Evolutionary conservation across 2,797 vertebrate genomes (phyloP), one percentile per base, ranked within the genome.

Genomic region (Leucoraja ocellata): DNA sequence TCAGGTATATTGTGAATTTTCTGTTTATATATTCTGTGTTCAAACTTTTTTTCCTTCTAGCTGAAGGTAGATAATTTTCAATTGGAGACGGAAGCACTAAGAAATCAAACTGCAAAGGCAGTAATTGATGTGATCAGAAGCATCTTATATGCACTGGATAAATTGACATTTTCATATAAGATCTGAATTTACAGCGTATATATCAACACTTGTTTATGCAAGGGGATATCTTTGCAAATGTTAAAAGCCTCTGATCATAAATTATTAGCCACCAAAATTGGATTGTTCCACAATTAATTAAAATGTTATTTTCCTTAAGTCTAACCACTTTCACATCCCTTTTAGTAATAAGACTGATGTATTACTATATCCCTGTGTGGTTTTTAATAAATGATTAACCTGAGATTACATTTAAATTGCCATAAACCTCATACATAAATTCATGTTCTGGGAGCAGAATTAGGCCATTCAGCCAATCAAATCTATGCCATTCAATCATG

Each of bases 1-100:
- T 94, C 98, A 97, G 98, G 99, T 99, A 95, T n/a, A 94, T n/a
- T 11, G 88, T 93, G 36, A 54, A 13, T 73, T 71, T 46, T 73
- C 32, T 91, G 36, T 74, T 74, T 32, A 74, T 46, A 14, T 4
- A 11, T 39, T 39, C 68, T 46, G 6, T 4, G 6, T 39, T 39
- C 68, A 36, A 73, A 25, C 13, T 94, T 93, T 73, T 91, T 94
- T 94, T 86, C 76, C 74, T 83, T 86, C 92, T 93, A 93, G 0
- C 93, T 2, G 84, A 46, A 93, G 78, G 63, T 54, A 7, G 10
- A 46, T 91, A n/a, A 23, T 2, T 54, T 54, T 54, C 16, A 46
- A 4, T 73, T 73, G 36, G 23, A 76, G 81, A n/a, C 54, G 28
- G 81, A 84, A 54, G 4, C 54, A 61, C 25, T 14, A 28, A 10